These are phyloP conservation scores for Labia minor DNA, from an alignment of 2,888 invertebrate species.

Conservation along the genomic window DNA sequence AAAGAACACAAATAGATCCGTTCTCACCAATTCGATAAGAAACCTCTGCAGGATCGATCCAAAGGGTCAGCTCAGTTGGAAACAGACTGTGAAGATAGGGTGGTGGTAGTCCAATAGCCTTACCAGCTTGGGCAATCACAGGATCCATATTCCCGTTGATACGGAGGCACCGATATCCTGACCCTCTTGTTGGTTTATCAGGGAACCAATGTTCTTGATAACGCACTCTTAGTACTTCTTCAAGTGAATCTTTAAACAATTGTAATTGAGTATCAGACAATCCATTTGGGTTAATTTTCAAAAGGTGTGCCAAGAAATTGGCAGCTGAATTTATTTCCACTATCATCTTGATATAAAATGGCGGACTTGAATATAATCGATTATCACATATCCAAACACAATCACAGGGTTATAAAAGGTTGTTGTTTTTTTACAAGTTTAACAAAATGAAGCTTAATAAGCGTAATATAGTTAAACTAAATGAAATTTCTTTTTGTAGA, in stretches of 20 bases:
- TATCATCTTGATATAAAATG: slow-evolving; percentile 34
- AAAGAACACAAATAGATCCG: slow-evolving; percentile 50
- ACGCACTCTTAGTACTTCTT: slow-evolving; percentile 38
- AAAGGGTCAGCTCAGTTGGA: slow-evolving; percentile 61
- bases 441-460: too few relatives aligned
- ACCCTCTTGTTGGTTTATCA: slow-evolving; percentile 56
- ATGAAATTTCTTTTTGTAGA: too few relatives aligned
- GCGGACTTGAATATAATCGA: background rate
- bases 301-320: slow-evolving; percentile 41
- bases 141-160: slow-evolving; percentile 62
- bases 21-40: slow-evolving; percentile 54
- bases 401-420: background rate
- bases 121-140: slow-evolving; percentile 52
- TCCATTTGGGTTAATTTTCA: slow-evolving; percentile 34
- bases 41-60: slow-evolving; percentile 66
- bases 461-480: too few relatives aligned
- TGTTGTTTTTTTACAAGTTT: too few relatives aligned
- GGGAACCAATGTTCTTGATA: slow-evolving; percentile 65
- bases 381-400: background rate
- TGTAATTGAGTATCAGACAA: slow-evolving; percentile 35
- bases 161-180: slow-evolving; percentile 59
- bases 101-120: slow-evolving; percentile 49
- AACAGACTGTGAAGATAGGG: slow-evolving; percentile 45
- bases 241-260: slow-evolving; percentile 38
- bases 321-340: slow-evolving; percentile 42